Conservation (phyloP, 1,140 invertebrate species). For the Orchesella cincta region DNA sequence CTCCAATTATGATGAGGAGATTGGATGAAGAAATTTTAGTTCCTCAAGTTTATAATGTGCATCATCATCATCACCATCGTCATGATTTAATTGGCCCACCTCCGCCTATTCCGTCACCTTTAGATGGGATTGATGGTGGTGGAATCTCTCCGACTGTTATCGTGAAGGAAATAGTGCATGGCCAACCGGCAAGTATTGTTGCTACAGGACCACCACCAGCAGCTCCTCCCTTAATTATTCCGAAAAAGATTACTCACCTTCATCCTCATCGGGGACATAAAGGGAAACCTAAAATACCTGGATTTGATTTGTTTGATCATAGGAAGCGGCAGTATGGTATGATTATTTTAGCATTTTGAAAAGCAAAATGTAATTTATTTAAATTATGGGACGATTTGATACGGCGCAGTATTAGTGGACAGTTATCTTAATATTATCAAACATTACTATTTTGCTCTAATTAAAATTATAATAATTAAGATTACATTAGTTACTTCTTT, state of each 20-base stretch:
- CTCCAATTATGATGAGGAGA: background rate
- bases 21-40: background rate
- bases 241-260: background rate
- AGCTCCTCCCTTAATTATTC: background rate
- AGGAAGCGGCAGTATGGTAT: conserved; percentile 2
- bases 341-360: background rate
- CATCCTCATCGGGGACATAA: background rate
- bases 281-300: conserved; percentile 6
- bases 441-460: no score
- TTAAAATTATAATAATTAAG: no score
- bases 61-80: background rate
- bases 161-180: background rate
- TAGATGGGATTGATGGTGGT: background rate
- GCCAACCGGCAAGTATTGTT: background rate
- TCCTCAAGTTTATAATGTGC: background rate
- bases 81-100: conserved; percentile 14
- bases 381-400: conserved; percentile 17
- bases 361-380: no score
- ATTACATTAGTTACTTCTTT: no score
- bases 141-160: background rate
- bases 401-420: no score
- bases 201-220: background rate
- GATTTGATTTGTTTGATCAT: conserved; percentile 25
- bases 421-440: no score
- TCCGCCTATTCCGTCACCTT: background rate